Conservation (phyloP, 1,140 invertebrate species). For the Parapsyche elsis region DNA sequence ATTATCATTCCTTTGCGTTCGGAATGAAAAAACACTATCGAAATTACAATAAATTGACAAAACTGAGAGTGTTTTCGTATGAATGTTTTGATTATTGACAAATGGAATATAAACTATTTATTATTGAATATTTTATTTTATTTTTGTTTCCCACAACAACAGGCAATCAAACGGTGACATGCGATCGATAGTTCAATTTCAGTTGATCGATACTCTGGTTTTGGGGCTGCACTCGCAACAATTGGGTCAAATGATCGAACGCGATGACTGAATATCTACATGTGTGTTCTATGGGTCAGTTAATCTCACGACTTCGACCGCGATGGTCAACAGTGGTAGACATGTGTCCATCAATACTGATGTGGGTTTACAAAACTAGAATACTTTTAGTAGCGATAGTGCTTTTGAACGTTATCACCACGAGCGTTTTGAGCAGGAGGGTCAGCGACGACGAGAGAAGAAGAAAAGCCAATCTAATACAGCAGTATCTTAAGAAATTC, state of each 20-base stretch:
- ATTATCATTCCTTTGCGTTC: not conserved
- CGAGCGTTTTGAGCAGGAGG: constrained; percentile 23
- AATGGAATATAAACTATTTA: too few relatives aligned
- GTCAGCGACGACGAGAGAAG: constrained; percentile 53
- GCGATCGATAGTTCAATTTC: constrained; percentile 1
- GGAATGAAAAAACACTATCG: not conserved
- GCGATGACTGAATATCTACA: not conserved
- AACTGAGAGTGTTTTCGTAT: too few relatives aligned
- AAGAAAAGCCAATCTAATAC: constrained; percentile 64
- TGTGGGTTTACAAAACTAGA: not conserved
- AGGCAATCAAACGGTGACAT: not conserved
- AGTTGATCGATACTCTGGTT: not conserved
- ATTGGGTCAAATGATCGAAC: constrained; percentile 39
- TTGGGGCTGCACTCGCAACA: not conserved
- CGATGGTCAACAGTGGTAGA: not conserved
- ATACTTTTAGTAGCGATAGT: constrained; percentile 6
- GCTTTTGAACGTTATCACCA: not conserved
- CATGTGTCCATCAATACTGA: not conserved
- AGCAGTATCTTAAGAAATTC: constrained; percentile 69
- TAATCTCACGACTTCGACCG: constrained; percentile 2
- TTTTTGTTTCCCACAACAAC: not conserved
- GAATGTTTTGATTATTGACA: too few relatives aligned
- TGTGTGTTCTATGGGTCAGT: constrained; percentile 7
- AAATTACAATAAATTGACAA: too few relatives aligned
- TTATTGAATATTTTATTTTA: too few relatives aligned